Evolutionary conservation across 1,140 invertebrate genomes (phyloP).

Genomic region (Atopsyche davidsoni): DNA sequence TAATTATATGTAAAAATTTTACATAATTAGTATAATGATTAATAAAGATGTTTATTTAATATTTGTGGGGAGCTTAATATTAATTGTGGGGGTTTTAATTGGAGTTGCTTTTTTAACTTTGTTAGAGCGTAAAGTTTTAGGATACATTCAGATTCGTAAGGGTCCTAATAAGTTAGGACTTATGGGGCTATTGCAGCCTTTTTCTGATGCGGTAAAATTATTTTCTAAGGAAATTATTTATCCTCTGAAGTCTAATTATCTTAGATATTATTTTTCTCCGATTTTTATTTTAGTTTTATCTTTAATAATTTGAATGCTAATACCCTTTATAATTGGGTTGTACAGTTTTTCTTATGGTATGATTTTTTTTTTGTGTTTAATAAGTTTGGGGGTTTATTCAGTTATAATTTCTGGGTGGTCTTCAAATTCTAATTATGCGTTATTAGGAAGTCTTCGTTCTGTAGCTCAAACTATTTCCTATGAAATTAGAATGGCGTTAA

Average conservation of each 20-base stretch:
- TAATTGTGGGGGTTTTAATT: slow-evolving; percentile 51
- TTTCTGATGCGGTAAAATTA: slow-evolving; percentile 62
- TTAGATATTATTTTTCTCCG: slow-evolving; percentile 52
- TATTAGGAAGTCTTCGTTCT: slow-evolving; percentile 55
- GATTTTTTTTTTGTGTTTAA: slow-evolving; percentile 50
- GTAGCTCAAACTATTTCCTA: slow-evolving; percentile 64
- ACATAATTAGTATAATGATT: slow-evolving; percentile 47
- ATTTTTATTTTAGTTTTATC: slow-evolving; percentile 50
- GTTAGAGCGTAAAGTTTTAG: slow-evolving; percentile 61
- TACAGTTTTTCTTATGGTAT: slow-evolving; percentile 46
- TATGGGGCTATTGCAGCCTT: slow-evolving; percentile 57
- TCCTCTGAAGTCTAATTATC: slow-evolving; percentile 46
- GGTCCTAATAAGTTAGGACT: slow-evolving; percentile 61
- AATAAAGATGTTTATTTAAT: slow-evolving; percentile 40
- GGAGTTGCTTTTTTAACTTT: slow-evolving; percentile 61
- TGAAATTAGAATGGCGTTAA: slow-evolving; percentile 55
- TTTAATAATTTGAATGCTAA: slow-evolving; percentile 49
- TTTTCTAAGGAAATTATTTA: slow-evolving; percentile 54
- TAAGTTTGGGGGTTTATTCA: slow-evolving; percentile 53
- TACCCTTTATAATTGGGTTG: slow-evolving; percentile 43
- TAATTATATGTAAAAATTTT: slow-evolving; percentile 48
- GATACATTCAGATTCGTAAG: slow-evolving; percentile 63
- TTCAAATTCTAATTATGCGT: slow-evolving; percentile 61
- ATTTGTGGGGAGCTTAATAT: slow-evolving; percentile 43
- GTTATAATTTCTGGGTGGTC: slow-evolving; percentile 55